phyloP scores from a whole-genome alignment of 2,797 vertebrate species.

The Zalophus californianus region DNA sequence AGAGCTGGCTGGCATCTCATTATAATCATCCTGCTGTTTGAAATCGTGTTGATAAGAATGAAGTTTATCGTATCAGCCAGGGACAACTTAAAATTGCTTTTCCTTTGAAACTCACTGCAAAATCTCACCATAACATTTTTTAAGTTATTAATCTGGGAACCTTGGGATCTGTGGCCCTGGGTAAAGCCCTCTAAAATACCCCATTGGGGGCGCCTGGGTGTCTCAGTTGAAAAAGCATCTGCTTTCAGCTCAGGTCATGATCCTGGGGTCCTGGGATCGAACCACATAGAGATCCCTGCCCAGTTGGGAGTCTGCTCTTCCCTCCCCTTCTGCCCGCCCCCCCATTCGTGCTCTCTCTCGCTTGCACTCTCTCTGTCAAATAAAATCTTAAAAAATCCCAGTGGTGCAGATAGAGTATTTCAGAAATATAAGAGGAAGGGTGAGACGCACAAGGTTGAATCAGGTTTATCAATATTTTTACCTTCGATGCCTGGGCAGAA shows the following conservation, averaged over 20 bases:
- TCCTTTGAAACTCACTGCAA: slow-evolving; percentile 7
- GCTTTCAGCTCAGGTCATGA: neutral
- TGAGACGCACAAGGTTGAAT: neutral
- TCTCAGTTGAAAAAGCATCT: neutral
- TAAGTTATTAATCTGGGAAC: neutral
- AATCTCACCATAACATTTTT: neutral
- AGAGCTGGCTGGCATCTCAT: neutral
- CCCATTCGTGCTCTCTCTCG: too few species aligned
- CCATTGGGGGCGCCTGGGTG: neutral
- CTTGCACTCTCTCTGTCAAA: too few species aligned
- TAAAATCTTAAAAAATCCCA: neutral
- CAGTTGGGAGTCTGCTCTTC: too few species aligned
- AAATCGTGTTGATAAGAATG: neutral
- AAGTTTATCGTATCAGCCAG: neutral
- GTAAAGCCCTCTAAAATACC: neutral
- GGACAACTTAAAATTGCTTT: neutral
- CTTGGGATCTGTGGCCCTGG: neutral
- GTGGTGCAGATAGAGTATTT: neutral
- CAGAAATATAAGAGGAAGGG: neutral
- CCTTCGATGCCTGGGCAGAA: neutral
- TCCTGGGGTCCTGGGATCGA: too few species aligned
- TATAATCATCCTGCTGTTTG: neutral
- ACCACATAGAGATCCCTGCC: too few species aligned
- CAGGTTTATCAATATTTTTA: neutral
- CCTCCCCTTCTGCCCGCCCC: too few species aligned